These are phyloP conservation scores for Pachyramphus minor DNA, from an alignment of 2,113 vertebrate species.

Conservation along the genomic window DNA sequence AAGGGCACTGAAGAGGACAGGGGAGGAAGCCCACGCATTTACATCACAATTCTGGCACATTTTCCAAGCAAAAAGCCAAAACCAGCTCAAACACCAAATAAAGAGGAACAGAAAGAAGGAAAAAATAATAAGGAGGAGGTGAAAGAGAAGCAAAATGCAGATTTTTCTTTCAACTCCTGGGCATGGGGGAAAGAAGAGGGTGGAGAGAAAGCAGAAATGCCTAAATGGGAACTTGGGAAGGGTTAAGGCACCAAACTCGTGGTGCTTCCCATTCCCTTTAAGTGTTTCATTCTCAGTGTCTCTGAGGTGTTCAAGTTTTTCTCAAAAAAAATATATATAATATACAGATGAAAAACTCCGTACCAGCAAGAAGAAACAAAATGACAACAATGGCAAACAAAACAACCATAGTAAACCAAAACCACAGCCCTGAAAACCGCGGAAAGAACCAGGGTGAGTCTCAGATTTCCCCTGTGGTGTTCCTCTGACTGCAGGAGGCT, in stretches of 20 bases:
- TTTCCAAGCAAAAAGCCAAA: constrained; percentile 78
- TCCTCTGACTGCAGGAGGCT: constrained; percentile 73
- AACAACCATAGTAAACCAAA: constrained; percentile 30
- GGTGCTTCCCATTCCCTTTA: not conserved
- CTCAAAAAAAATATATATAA: constrained; percentile 14
- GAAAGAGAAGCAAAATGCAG: not conserved
- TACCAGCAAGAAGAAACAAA: constrained; percentile 66
- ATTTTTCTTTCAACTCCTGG: constrained; percentile 28
- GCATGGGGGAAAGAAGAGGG: not conserved
- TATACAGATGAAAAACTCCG: constrained; percentile 35
- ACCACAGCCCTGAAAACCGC: constrained; percentile 41
- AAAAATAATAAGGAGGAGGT: not conserved
- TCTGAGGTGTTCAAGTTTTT: constrained; percentile 62
- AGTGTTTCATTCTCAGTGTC: constrained; percentile 26
- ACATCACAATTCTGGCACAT: constrained; percentile 83
- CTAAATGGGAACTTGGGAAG: constrained; percentile 58
- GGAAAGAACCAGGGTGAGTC: constrained; percentile 51
- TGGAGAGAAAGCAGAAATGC: not conserved
- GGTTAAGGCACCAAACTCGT: constrained; percentile 51
- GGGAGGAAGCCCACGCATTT: constrained; percentile 75
- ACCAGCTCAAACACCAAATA: constrained; percentile 52
- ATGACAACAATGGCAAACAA: constrained; percentile 15
- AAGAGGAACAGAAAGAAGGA: not conserved
- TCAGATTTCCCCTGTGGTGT: constrained; percentile 31
- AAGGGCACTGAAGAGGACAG: constrained; percentile 4